Base-by-base conservation (phyloP, 2,888 invertebrate species). In the Trachelus iudaicus region DNA sequence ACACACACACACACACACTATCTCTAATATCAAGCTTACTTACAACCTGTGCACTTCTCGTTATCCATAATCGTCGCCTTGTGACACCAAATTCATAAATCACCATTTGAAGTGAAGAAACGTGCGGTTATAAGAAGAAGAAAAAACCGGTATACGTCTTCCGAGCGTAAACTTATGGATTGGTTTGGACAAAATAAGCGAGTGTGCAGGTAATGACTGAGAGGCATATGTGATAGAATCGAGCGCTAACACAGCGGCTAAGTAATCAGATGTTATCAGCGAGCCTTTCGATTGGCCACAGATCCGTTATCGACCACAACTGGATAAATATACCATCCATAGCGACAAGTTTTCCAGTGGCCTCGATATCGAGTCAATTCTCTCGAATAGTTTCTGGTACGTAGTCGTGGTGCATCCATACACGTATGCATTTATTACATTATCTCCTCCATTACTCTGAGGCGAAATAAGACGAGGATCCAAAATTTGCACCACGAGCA, bases 221-320 rank as follows among this genome's bases (percentile, higher is more conserved):
- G 79, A 81, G 31, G 33, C 30, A 31, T 71, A 6, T 30, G n/a
- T 33, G 69, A 30, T 71, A 31, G 71, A 71, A 71, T 75, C 73
- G 78, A 75, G 69, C 75, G 37, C 31, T 31, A 76, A 76, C 75
- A 76, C 79, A 79, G 80, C 82, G 83, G 81, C 82, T 84, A 82
- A 84, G 87, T 88, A 87, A 89, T 89, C 89, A 86, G 88, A 89
- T 89, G 83, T 81, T 89, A 89, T 89, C 89, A 83, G 79, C 68
- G 35, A 81, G 37, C 80, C 77, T 81, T 75, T 79, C 85, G 85
- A 87, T 87, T 87, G 86, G 86, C 80, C 83, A 77, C 79, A 87
- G 87, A 88, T 87, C 83, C 83, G 81, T 85, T 88, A 87, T 88
- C 89, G 79, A 76, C 37, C 23, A 81, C 82, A 75, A 82, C 85